These are phyloP conservation scores for Ptyas mucosa DNA, from an alignment of 2,113 vertebrate genomes.

Conservation along the genomic window DNA sequence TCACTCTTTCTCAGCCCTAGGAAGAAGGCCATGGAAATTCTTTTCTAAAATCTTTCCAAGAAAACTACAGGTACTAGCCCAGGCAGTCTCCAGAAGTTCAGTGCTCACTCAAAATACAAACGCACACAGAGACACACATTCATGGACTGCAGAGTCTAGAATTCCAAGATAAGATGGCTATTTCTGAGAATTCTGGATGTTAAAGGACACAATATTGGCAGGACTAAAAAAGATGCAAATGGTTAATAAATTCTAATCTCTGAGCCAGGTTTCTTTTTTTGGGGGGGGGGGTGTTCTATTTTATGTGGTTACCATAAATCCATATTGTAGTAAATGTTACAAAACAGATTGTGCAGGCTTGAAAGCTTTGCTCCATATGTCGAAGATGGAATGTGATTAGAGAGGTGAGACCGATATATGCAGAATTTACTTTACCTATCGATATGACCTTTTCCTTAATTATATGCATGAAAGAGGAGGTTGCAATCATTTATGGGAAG, in stretches of 20 bases:
- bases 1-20: background rate
- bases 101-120: background rate
- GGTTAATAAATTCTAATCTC: background rate
- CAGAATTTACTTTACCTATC: background rate
- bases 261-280: background rate
- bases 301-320: background rate
- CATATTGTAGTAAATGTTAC: background rate
- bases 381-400: background rate
- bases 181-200: background rate
- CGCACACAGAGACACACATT: background rate
- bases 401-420: background rate
- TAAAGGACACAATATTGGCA: background rate
- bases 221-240: background rate
- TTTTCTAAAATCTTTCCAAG: background rate
- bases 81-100: background rate
- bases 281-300: background rate
- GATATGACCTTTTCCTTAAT: background rate
- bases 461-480: background rate
- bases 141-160: background rate
- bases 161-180: background rate
- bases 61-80: background rate
- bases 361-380: background rate
- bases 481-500: background rate
- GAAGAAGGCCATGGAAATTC: background rate
- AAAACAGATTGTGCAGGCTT: background rate